Conservation (phyloP, 2,888 invertebrate species). For the Eulithis prunata region DNA sequence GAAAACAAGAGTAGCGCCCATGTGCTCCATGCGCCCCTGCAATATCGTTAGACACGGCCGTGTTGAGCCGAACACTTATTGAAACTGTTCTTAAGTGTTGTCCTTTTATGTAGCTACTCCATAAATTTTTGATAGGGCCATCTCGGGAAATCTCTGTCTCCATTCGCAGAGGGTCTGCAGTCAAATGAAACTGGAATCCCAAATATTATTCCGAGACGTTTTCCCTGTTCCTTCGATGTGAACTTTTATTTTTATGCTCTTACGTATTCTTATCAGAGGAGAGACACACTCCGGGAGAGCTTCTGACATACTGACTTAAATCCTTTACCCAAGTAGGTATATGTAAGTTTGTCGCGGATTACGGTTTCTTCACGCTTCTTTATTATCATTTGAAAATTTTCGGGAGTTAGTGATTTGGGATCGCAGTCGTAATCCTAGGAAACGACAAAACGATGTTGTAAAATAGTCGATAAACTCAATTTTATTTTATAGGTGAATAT, state of each 20-base stretch:
- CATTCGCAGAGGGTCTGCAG: conserved; percentile 81
- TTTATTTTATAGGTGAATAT: conserved; percentile 1
- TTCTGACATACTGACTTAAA: conserved; percentile 79
- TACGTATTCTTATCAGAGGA: conserved; percentile 82
- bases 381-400: conserved; percentile 52
- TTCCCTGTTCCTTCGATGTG: conserved; percentile 80
- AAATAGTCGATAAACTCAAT: neutral
- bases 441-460: conserved; percentile 8
- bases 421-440: conserved; percentile 22
- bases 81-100: conserved; percentile 82
- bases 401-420: conserved; percentile 35
- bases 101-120: conserved; percentile 83
- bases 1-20: conserved; percentile 18
- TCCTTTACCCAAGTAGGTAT: conserved; percentile 65
- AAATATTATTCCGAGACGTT: conserved; percentile 83
- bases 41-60: conserved; percentile 57
- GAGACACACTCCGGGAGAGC: conserved; percentile 78
- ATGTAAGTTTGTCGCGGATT: conserved; percentile 67
- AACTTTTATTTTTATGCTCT: conserved; percentile 84
- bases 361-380: conserved; percentile 55
- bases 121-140: conserved; percentile 84
- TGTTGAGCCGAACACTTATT: conserved; percentile 77
- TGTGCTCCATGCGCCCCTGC: conserved; percentile 32
- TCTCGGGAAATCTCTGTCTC: conserved; percentile 84
- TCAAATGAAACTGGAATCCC: conserved; percentile 84